Evolutionary conservation across 1,140 invertebrate genomes (phyloP).

Genomic region (Hylyphantes graminicola): DNA sequence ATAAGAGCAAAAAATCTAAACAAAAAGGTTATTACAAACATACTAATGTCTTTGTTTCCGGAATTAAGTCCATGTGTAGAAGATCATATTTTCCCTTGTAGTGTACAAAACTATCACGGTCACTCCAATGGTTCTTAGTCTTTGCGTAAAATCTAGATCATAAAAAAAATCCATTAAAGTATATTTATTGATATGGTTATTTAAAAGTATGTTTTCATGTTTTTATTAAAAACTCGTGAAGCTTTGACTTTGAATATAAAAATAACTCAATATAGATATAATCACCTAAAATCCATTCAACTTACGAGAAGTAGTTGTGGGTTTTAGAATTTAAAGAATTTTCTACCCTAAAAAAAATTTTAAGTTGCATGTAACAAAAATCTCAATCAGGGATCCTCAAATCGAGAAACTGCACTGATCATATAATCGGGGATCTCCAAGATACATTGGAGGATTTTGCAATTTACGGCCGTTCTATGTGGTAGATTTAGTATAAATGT

Average conservation of each 20-base stretch:
- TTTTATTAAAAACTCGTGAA: too few relatives aligned
- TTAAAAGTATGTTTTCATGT: too few relatives aligned
- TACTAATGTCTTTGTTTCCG: background rate
- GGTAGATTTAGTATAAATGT: too few relatives aligned
- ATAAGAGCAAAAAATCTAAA: too few relatives aligned
- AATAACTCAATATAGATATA: too few relatives aligned
- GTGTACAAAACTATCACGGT: slow-evolving; percentile 69
- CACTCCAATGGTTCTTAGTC: slow-evolving; percentile 71
- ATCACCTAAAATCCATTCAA: too few relatives aligned
- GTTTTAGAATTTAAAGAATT: too few relatives aligned
- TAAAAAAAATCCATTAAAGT: too few relatives aligned
- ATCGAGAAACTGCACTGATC: background rate
- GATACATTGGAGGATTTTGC: background rate
- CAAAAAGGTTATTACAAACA: too few relatives aligned
- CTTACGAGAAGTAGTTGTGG: too few relatives aligned
- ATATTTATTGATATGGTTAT: too few relatives aligned
- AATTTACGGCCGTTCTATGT: background rate
- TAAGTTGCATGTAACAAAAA: background rate
- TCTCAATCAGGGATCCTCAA: background rate
- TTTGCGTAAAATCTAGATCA: slow-evolving; percentile 70
- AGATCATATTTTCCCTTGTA: slow-evolving; percentile 70
- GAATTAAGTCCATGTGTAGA: slow-evolving; percentile 64
- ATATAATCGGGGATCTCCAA: background rate
- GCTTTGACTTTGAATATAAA: too few relatives aligned
- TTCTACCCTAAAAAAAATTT: background rate